Base-by-base conservation (phyloP, 2,888 invertebrate genomes). In the Thysanoteuthis rhombus region DNA sequence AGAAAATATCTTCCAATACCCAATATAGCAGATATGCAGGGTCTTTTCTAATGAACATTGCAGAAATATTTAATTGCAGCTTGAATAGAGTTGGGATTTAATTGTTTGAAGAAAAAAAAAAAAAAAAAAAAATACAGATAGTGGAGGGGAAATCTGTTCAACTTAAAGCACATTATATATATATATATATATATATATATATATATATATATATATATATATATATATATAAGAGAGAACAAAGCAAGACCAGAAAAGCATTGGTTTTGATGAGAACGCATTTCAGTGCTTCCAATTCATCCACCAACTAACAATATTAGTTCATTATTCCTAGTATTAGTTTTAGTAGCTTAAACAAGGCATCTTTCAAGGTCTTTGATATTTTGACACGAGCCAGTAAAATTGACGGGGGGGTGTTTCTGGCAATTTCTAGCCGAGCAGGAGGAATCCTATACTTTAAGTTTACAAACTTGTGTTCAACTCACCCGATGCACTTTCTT, bases 391-490 rank as follows among this genome's bases (percentile, higher is more conserved):
- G 32, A 58, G 32, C 58, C 58, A 58, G 28, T 25, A 58, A 58
- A 28, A 58, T 58, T 3, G 58, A 28, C 28, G 28, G 58, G 3
- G 1, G 25, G 5, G 25, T 25, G 25, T 25, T 25, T 28, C 58
- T 58, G 58, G 58, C 58, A 58, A 58, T 58, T 58, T 58, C 28
- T 58, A 58, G 4, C 25, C 58, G 58, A 58, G 58, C 58, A 58
- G 58, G 58, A 58, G 58, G 58, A 58, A 58, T 58, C 58, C 28
- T 58, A 58, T 58, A 58, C 58, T 58, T 90, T 39, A 90, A 39
- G 90, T 90, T 90, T 90, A 90, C 36, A 90, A 90, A 40, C 36
- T 90, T 38, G n/a, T 90, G 90, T 90, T 90, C 90, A 90, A 90
- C 90, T 90, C 90, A 90, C 90, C 90, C 28, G 42, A 32, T 90